Base-by-base conservation (phyloP, 2,888 invertebrate species). In the Cremastinae sp. region DNA sequence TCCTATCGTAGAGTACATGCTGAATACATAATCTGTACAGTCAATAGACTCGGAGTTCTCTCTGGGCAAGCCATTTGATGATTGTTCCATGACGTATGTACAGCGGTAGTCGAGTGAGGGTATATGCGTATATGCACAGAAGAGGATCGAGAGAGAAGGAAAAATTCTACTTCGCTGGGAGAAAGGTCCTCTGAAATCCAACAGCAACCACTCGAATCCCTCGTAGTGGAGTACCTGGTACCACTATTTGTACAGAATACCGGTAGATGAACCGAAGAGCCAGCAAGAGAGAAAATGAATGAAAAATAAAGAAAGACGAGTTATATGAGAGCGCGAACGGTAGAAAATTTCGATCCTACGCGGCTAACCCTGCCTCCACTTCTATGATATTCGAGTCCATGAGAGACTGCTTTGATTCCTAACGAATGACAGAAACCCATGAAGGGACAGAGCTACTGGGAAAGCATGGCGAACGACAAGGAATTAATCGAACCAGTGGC, bases 201-300 rank as follows among this genome's bases (percentile, higher is more conserved):
- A 58, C 69, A 58, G 58, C 74, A 64, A 14, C 59, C 45, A 74
- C 70, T 74, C 59, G 70, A 69, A 74, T 59, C 64, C 70, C 59
- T 16, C 43, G 28, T 14, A 28, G 47, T 55, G n/a, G n/a, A 59
- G 39, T 35, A 41, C 39, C 28, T 43, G 16, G 16, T 53, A 18
- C 18, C 39, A 18, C 53, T 16, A 16, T 28, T 18, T 35, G 68
- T 65, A 58, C 22, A 49, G 64, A 64, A 47, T 37, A 20, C 47
- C 22, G 37, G 20, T 39, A 47, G 47, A 47, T 58, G 37, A 68
- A 58, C 47, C n/a, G n/a, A n/a, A n/a, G n/a, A n/a, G n/a, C n/a
- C n/a, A n/a, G n/a, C n/a, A n/a, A 12, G 28, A 35, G 35, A 12
- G 14, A 58, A 43, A 10, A 45, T 37, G 22, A 49, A 37, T 22